Base-by-base conservation (phyloP, 2,113 vertebrate species). In the Psettodes erumei region DNA sequence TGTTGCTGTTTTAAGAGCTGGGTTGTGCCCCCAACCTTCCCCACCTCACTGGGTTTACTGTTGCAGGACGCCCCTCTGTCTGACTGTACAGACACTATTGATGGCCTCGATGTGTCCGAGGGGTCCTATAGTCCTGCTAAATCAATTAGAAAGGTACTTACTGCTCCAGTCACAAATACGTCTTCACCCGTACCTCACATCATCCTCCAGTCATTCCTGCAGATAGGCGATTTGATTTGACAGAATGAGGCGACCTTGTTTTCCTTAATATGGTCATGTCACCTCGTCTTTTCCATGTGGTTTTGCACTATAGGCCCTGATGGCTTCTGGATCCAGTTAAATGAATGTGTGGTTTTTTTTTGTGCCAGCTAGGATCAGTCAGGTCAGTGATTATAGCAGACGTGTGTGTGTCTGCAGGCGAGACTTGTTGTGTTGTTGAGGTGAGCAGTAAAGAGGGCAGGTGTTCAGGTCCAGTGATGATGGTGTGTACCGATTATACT, bases 71-170 rank as follows among this genome's bases (percentile, higher is more conserved):
- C 95, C 88, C 97, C 96, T 95, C 96, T 98, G 88, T 99, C 98
- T 96, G 98, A 98, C 98, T 99, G 97, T 96, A 96, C 96, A 95
- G 98, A 99, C 93, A 96, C 95, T 96, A 96, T 99, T 96, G 96
- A 98, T 93, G 97, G 96, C 96, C 96, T 98, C 90, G 96, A 98
- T 95, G 94, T 94, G 91, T 95, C 96, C 96, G 96, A 96, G 95
- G 96, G 96, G 94, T 94, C 95, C 95, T 96, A 96, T 96, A 98
- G 96, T 94, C 97, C 97, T 64, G 95, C 96, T 98, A 97, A 94
- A 93, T 95, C 96, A 95, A 86, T 97, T 98, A 98, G 97, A 98
- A 98, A 99, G 98, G 98, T 99, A 99, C 94, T 95, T 93, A 86
- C 92, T 90, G 92, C 93, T 92, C 75, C 70, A 91, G 87, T 88